These are phyloP conservation scores for Vespertilio murinus DNA, from an alignment of 2,797 vertebrate species.

Conservation along the genomic window DNA sequence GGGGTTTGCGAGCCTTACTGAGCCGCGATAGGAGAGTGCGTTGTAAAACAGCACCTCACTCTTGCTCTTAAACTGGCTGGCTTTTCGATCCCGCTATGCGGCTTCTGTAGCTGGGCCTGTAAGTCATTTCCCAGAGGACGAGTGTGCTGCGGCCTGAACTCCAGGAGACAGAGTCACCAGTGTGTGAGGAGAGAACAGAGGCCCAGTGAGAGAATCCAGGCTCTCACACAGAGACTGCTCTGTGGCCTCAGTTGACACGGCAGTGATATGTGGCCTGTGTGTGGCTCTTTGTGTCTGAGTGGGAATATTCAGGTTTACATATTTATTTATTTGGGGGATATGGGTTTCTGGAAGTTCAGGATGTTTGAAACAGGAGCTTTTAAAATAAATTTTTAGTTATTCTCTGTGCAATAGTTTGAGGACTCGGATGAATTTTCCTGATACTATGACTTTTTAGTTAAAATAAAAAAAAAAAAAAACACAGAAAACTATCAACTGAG, in stretches of 20 bases:
- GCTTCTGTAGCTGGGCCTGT: not conserved
- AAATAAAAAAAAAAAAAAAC: not conserved
- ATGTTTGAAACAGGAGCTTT: constrained; percentile 24
- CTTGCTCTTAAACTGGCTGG: not conserved
- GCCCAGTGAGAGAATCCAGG: not conserved
- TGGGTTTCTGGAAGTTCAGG: not conserved
- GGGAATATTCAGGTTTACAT: constrained; percentile 12
- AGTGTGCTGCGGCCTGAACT: not conserved
- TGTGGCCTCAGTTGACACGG: not conserved
- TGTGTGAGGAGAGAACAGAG: not conserved
- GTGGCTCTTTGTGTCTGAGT: not conserved
- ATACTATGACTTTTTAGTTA: not conserved
- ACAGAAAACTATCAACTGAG: not conserved
- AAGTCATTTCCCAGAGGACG: not conserved
- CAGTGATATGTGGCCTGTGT: not conserved
- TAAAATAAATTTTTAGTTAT: constrained; percentile 32
- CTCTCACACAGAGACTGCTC: not conserved
- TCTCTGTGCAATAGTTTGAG: not conserved
- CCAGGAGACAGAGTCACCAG: not conserved
- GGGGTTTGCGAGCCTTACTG: not conserved
- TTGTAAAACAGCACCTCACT: not conserved
- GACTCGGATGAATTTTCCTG: constrained; percentile 2
- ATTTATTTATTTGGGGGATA: not conserved
- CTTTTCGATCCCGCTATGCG: not conserved
- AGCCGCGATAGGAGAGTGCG: rapidly evolving